Evolutionary conservation across 1,140 invertebrate species (phyloP).

Genomic region (Papilio polytes): DNA sequence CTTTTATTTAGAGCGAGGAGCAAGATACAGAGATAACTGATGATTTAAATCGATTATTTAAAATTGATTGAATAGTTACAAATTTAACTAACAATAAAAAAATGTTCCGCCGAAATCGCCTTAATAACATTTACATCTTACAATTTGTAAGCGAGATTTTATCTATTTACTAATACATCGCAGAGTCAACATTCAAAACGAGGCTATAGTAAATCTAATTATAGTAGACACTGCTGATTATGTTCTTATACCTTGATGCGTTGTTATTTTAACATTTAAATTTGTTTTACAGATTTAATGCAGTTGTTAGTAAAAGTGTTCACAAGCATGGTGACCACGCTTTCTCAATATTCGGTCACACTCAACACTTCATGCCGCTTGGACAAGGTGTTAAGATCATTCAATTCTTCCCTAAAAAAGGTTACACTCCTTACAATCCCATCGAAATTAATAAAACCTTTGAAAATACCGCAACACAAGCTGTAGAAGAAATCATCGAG

Average conservation of each 20-base stretch:
- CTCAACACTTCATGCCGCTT: conserved; percentile 65
- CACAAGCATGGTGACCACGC: conserved; percentile 72
- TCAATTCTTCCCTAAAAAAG: conserved; percentile 71
- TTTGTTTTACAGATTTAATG: conserved; percentile 67
- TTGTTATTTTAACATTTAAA: neutral
- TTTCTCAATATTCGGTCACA: conserved; percentile 64
- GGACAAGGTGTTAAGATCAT: conserved; percentile 71
- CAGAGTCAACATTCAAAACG: no score
- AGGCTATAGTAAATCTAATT: no score
- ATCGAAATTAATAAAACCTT: conserved; percentile 36
- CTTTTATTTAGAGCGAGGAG: no score
- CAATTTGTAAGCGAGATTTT: no score
- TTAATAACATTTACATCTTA: no score
- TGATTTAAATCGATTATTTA: no score
- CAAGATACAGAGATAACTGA: no score
- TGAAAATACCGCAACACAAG: conserved; percentile 54
- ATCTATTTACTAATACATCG: no score
- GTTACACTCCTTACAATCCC: conserved; percentile 54
- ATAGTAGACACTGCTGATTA: no score
- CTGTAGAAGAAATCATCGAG: conserved; percentile 48
- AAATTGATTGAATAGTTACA: no score
- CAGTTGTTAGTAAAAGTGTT: conserved; percentile 71
- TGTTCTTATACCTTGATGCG: neutral
- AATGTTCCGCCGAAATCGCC: no score
- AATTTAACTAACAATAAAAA: no score